These are phyloP conservation scores for Hiodon tergisus DNA, from an alignment of 2,113 vertebrate genomes.

Conservation along the genomic window DNA sequence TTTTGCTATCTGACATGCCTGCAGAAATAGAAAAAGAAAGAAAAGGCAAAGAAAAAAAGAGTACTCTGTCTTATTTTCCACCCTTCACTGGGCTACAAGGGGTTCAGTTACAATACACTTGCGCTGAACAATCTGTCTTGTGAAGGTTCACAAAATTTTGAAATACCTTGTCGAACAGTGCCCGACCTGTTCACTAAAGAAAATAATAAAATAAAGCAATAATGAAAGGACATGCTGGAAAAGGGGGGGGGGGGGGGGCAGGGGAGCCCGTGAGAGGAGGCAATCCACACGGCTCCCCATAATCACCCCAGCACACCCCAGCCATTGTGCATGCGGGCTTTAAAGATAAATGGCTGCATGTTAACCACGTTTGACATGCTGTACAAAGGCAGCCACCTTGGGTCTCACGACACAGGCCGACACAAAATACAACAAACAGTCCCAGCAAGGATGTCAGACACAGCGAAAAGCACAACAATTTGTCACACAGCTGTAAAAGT, in stretches of 20 bases:
- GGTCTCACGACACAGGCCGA: slow-evolving; percentile 71
- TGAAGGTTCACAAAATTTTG: slow-evolving; percentile 78
- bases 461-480: slow-evolving; percentile 68
- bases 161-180: slow-evolving; percentile 78
- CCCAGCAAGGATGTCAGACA: slow-evolving; percentile 64
- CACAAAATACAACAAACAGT: slow-evolving; percentile 74
- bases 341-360: slow-evolving; percentile 72
- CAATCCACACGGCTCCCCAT: slow-evolving; percentile 33
- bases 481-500: slow-evolving; percentile 75
- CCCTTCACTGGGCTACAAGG: slow-evolving; percentile 81
- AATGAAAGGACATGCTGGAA: slow-evolving; percentile 36
- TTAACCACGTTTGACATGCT: slow-evolving; percentile 82
- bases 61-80: slow-evolving; percentile 84
- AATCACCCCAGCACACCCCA: slow-evolving; percentile 42
- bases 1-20: slow-evolving; percentile 61
- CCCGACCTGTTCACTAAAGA: slow-evolving; percentile 65
- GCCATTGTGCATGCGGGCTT: slow-evolving; percentile 64
- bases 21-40: slow-evolving; percentile 40
- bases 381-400: slow-evolving; percentile 78
- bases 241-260: not conserved
- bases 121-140: slow-evolving; percentile 79
- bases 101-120: slow-evolving; percentile 79
- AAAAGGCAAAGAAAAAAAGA: slow-evolving; percentile 32
- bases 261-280: slow-evolving; percentile 33
- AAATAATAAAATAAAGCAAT: slow-evolving; percentile 39